phyloP scores from a whole-genome alignment of 2,888 invertebrate genomes.

The Panopea generosa region DNA sequence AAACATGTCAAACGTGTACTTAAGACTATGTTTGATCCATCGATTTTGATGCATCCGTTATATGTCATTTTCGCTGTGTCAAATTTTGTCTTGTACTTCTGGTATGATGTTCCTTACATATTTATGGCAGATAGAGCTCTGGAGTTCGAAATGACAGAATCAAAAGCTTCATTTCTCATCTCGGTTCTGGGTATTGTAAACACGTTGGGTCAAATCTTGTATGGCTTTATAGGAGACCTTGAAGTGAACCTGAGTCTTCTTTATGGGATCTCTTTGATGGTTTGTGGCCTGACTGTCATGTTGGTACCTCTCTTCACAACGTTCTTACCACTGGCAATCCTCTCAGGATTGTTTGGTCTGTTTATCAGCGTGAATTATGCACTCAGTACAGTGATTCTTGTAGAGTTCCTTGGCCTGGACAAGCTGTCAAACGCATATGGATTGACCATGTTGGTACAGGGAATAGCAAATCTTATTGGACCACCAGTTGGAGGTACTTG shows the following conservation, averaged over 20 bases:
- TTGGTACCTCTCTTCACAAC: conserved; percentile 75
- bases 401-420: conserved; percentile 95
- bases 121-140: conserved; percentile 93
- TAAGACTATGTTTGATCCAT: conserved; percentile 78
- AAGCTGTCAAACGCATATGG: conserved; percentile 97
- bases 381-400: conserved; percentile 93
- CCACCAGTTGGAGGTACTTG: conserved; percentile 93
- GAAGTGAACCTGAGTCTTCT: conserved; percentile 92
- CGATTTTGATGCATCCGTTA: conserved; percentile 76
- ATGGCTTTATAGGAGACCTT: conserved; percentile 96
- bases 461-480: conserved; percentile 90
- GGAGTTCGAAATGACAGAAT: conserved; percentile 86
- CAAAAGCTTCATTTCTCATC: conserved; percentile 89
- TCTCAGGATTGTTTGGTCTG: conserved; percentile 90
- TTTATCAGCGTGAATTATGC: conserved; percentile 97
- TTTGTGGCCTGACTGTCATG: conserved; percentile 84
- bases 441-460: conserved; percentile 93
- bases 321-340: conserved; percentile 72
- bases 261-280: conserved; percentile 91
- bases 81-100: conserved; percentile 92
- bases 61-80: conserved; percentile 90
- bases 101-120: conserved; percentile 97
- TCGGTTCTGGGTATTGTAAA: conserved; percentile 92
- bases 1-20: conserved; percentile 74
- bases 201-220: conserved; percentile 90